Evolutionary conservation across 2,797 vertebrate species (phyloP).

Genomic region (Naso thynnoides): DNA sequence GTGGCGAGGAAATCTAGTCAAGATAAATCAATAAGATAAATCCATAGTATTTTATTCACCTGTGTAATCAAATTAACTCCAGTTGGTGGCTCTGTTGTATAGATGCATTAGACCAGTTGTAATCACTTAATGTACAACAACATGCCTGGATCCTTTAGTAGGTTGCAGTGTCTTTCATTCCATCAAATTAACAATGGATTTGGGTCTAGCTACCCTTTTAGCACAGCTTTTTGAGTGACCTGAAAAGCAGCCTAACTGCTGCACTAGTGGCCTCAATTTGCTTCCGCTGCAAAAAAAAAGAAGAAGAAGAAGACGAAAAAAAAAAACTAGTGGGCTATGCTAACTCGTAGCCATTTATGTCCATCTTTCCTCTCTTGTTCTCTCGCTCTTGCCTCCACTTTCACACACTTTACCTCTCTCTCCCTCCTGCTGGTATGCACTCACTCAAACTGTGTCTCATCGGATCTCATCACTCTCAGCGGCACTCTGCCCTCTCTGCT

Average conservation of each 20-base stretch:
- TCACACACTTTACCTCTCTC: slow-evolving; percentile 59
- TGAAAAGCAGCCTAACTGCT: slow-evolving; percentile 77
- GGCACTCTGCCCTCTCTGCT: slow-evolving; percentile 73
- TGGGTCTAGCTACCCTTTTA: slow-evolving; percentile 72
- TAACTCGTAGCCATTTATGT: slow-evolving; percentile 72
- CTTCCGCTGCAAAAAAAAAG: slow-evolving; percentile 50
- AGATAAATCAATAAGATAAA: slow-evolving; percentile 71
- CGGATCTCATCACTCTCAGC: slow-evolving; percentile 78
- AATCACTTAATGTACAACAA: slow-evolving; percentile 41
- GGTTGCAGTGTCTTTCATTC: slow-evolving; percentile 67
- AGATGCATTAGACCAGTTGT: slow-evolving; percentile 38
- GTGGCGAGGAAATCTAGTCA: slow-evolving; percentile 48
- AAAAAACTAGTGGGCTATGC: slow-evolving; percentile 51
- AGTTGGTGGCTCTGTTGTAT: neutral
- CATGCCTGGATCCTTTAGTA: slow-evolving; percentile 57
- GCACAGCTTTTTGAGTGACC: slow-evolving; percentile 75
- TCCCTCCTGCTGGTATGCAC: slow-evolving; percentile 72
- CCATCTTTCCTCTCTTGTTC: slow-evolving; percentile 65
- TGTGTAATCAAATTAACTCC: slow-evolving; percentile 68
- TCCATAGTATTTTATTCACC: slow-evolving; percentile 67
- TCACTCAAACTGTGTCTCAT: slow-evolving; percentile 82
- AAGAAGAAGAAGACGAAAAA: neutral
- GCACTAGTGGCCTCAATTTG: slow-evolving; percentile 78
- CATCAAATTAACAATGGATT: slow-evolving; percentile 79
- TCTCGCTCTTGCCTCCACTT: slow-evolving; percentile 65